Evolutionary conservation across 2,888 invertebrate genomes (phyloP).

Genomic region (Copidosoma aretas): DNA sequence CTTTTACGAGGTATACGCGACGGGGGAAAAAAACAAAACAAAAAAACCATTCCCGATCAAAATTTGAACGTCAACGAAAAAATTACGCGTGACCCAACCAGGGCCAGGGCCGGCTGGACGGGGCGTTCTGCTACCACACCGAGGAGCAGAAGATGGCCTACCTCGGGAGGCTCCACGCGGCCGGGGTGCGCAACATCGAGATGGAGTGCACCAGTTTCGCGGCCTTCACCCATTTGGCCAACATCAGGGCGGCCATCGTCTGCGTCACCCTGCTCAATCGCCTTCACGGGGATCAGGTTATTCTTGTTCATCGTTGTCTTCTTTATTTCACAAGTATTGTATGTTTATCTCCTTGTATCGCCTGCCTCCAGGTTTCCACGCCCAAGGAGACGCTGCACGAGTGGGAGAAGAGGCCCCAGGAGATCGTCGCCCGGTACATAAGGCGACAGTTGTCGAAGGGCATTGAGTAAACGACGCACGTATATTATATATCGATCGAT

Average conservation of each 20-base stretch:
- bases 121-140: conserved; percentile 90
- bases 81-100: too few relatives aligned
- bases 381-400: conserved; percentile 84
- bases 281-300: conserved; percentile 88
- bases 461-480: background rate
- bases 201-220: conserved; percentile 94
- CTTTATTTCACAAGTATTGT: background rate
- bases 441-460: conserved; percentile 63
- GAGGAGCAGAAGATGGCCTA: conserved; percentile 85
- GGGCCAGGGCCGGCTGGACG: conserved; percentile 91
- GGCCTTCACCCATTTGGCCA: conserved; percentile 87
- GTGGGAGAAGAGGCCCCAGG: conserved; percentile 86
- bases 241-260: conserved; percentile 85
- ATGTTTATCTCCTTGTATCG: too few relatives aligned
- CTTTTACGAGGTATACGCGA: too few relatives aligned
- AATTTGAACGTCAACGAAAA: too few relatives aligned
- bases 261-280: conserved; percentile 90
- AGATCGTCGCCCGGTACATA: conserved; percentile 79
- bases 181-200: conserved; percentile 90
- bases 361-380: conserved; percentile 70
- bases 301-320: conserved; percentile 6
- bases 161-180: conserved; percentile 72
- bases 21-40: too few relatives aligned
- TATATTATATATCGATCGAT: background rate
- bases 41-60: too few relatives aligned